Percentiles rank a stretch among this genome's conserved stretches.
phyloP scores from a whole-genome alignment of 2,888 invertebrate genomes.

The Conops quadrifasciatus region DNA sequence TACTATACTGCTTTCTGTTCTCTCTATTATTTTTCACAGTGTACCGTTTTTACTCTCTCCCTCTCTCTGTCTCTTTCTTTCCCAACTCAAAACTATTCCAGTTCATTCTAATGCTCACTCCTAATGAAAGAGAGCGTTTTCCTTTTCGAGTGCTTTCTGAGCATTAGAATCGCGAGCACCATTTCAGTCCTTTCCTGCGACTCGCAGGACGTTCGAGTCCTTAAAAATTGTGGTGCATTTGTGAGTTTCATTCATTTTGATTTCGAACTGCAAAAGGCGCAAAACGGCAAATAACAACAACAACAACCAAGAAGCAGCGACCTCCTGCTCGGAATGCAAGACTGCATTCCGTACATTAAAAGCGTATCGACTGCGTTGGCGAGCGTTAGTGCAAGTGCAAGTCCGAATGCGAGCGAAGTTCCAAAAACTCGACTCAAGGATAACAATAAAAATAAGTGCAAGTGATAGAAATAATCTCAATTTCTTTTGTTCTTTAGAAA shows the following conservation, averaged over 20 bases:
- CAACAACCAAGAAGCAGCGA: constrained; percentile 2
- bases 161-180: background rate
- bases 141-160: background rate
- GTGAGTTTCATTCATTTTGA: constrained; percentile 27
- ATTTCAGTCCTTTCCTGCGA: constrained; percentile 32
- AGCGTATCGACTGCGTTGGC: constrained; percentile 12
- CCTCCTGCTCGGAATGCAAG: background rate
- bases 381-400: background rate
- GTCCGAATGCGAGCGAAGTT: background rate
- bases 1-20: background rate
- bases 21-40: background rate
- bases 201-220: constrained; percentile 32
- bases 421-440: constrained; percentile 22
- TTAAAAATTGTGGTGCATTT: constrained; percentile 23
- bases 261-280: constrained; percentile 34
- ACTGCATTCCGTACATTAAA: background rate
- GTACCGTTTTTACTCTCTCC: background rate
- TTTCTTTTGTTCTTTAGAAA: too few species aligned
- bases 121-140: background rate
- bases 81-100: background rate
- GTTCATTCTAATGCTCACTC: background rate
- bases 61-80: background rate
- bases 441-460: constrained; percentile 16
- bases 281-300: constrained; percentile 28
- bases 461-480: background rate